Conservation (phyloP, 37 sponge, comb jelly and placozoan genomes). For the Chondrosia reniformis region DNA sequence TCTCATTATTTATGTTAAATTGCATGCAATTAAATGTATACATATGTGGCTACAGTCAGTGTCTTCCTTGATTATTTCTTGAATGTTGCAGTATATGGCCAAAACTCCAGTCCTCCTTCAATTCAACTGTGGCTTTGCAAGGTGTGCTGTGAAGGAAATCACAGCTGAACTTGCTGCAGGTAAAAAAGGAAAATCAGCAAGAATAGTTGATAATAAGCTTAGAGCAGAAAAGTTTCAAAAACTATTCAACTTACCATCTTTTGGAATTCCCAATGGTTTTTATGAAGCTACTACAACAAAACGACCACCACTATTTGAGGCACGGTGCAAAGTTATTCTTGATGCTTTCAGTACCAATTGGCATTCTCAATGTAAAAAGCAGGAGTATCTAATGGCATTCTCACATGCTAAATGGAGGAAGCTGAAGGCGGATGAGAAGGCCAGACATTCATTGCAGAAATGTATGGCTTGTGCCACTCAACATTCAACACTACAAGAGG, state of each 20-base stretch:
- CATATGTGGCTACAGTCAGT: background rate
- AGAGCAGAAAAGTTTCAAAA: constrained; percentile 16
- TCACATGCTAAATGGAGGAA: background rate
- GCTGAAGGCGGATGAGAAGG: background rate
- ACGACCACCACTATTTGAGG: background rate
- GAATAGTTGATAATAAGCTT: background rate
- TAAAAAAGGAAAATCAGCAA: background rate
- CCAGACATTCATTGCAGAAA: background rate
- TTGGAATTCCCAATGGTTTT: constrained; percentile 2
- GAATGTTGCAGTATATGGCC: background rate
- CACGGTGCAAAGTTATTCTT: background rate
- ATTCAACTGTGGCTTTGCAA: constrained; percentile 17
- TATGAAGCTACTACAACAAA: background rate
- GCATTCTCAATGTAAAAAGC: background rate
- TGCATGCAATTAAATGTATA: background rate
- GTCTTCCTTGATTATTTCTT: background rate
- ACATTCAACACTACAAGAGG: background rate
- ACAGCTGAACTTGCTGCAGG: constrained; percentile 7
- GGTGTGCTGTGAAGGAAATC: constrained; percentile 6
- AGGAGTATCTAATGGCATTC: background rate
- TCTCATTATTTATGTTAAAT: too few relatives aligned
- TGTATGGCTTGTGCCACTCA: background rate
- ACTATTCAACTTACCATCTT: background rate
- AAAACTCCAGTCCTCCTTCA: constrained; percentile 16
- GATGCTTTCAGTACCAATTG: background rate